Evolutionary conservation across 2,888 invertebrate species (phyloP).

Genomic region (Drosophila subquinaria): DNA sequence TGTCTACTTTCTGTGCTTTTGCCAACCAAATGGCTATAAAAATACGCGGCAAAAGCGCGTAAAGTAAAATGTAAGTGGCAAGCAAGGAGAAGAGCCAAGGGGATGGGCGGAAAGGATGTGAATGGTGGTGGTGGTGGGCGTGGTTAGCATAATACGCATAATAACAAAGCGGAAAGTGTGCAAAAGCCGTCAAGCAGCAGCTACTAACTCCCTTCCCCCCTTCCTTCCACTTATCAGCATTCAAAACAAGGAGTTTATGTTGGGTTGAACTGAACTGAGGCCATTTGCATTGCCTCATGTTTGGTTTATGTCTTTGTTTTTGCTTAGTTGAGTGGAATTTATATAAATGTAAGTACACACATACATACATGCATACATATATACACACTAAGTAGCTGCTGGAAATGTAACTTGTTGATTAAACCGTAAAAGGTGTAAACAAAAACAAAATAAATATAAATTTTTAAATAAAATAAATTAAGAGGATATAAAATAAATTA

Average conservation of each 20-base stretch:
- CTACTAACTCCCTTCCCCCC: constrained; percentile 6
- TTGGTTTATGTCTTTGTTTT: constrained; percentile 74
- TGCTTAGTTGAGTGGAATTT: constrained; percentile 55
- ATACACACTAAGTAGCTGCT: constrained; percentile 12
- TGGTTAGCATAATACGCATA: constrained; percentile 77
- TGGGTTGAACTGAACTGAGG: constrained; percentile 23
- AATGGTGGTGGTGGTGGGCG: constrained; percentile 22
- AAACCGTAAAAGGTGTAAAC: constrained; percentile 30
- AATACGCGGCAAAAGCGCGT: constrained; percentile 72
- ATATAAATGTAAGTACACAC: constrained; percentile 25
- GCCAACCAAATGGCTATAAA: constrained; percentile 63
- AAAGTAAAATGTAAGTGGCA: constrained; percentile 78
- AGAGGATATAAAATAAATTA: not conserved
- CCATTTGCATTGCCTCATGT: constrained; percentile 64
- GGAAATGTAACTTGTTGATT: constrained; percentile 53
- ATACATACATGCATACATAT: constrained; percentile 6
- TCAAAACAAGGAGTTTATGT: constrained; percentile 18
- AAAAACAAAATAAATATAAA: constrained; percentile 40
- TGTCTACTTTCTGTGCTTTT: constrained; percentile 42
- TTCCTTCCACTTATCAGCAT: not conserved
- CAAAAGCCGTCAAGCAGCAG: constrained; percentile 66
- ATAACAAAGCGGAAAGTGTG: constrained; percentile 78
- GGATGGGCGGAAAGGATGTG: not conserved
- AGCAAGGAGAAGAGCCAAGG: constrained; percentile 18
- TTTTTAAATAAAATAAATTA: not conserved